Base-by-base conservation (phyloP, 2,113 vertebrate genomes). In the Trogon surrucura region DNA sequence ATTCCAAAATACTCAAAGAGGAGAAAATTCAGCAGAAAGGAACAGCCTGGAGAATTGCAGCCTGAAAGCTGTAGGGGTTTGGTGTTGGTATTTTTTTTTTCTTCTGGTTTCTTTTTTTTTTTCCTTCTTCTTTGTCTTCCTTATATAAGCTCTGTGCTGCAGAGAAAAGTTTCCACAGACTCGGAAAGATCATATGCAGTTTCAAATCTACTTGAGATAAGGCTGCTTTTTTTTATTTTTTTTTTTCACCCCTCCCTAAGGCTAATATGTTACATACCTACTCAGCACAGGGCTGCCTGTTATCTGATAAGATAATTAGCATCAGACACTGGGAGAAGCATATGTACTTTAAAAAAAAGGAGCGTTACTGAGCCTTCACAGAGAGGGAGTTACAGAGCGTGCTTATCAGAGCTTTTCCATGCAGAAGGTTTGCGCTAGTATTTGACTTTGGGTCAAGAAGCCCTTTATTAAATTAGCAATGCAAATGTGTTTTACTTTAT, bases 261-360 rank as follows among this genome's bases (percentile, higher is more conserved):
- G 95, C 95, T 97, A 92, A 88, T 94, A 81, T 66, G 78, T 91
- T 94, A 88, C 92, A 95, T 97, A 95, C 91, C 69, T 94, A 94
- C 92, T 88, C 96, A 81, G 95, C 95, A 79, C 78, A 74, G 88
- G 91, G 77, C 91, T 91, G 84, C 95, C 96, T 96, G 74, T 92
- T 94, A 90, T 97, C 96, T 94, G 95, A 95, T 97, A 96, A 97
- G 92, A 95, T 91, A 96, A 96, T 97, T 95, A 96, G 87, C 71
- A 85, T 93, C 94, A 95, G 93, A 89, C 96, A 95, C 3, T 26
- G 95, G 80, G 88, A 96, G 90, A 95, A 96, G 72, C 70, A 21
- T 69, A 87, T 8, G 73, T 92, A 72, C 94, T 96, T 93, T 83
- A 80, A 71, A 87, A 71, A 87, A 93, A 96, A 79, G 71, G 60